Percentiles rank a stretch among this genome's conserved stretches.
Evolutionary conservation across 1,140 invertebrate species (phyloP).

Genomic region (Steinernema feltiae): DNA sequence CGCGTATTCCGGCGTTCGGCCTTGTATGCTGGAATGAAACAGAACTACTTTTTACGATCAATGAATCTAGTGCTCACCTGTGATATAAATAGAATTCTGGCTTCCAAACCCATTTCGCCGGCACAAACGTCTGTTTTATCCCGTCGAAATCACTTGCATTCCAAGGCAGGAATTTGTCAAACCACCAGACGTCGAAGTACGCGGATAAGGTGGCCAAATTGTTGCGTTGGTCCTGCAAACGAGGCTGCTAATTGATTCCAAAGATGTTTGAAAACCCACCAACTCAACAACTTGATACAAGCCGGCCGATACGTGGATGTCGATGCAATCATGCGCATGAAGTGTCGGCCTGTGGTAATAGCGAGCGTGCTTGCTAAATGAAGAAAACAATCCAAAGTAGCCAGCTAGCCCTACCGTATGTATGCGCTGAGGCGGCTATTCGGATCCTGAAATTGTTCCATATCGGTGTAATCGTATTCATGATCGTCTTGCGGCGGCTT

Average conservation of each 20-base stretch:
- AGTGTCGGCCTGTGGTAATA: conserved; percentile 26
- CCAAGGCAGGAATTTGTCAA: conserved; percentile 51
- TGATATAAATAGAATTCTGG: conserved; percentile 56
- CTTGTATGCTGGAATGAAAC: conserved; percentile 46
- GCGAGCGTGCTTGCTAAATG: not conserved
- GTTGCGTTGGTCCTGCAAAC: conserved; percentile 56
- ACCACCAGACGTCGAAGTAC: conserved; percentile 56
- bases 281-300: conserved; percentile 56
- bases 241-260: too few species aligned
- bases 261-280: conserved; percentile 24
- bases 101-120: conserved; percentile 52
- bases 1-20: conserved; percentile 53
- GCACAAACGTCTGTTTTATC: conserved; percentile 50
- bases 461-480: not conserved
- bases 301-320: conserved; percentile 51
- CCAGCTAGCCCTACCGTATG: not conserved
- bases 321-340: conserved; percentile 41
- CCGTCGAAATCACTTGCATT: conserved; percentile 48
- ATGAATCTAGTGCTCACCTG: too few species aligned
- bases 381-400: not conserved
- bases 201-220: conserved; percentile 55
- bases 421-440: conserved; percentile 1
- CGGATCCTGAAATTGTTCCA: conserved; percentile 1
- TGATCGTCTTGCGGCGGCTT: not conserved
- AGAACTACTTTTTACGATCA: not conserved